Base-by-base conservation (phyloP, 2,113 vertebrate genomes). In the Periophthalmodon schlosseri region DNA sequence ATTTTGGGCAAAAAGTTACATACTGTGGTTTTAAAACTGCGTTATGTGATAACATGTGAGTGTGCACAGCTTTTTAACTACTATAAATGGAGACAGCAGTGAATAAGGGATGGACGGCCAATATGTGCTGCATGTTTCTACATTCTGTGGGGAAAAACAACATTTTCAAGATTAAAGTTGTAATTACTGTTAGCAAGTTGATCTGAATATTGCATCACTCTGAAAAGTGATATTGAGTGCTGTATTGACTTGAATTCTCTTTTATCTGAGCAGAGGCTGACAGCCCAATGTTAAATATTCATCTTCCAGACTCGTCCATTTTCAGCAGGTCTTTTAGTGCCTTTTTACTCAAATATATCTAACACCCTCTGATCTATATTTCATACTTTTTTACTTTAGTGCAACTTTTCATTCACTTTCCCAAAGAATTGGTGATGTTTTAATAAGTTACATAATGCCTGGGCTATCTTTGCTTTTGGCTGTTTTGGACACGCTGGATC, bases 201-300 rank as follows among this genome's bases (percentile, higher is more conserved):
- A 52, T 52, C 15, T 52, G 50, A 52, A 52, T 52, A 52, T 18
- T 52, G 50, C 50, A 52, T 52, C 50, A 52, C 18, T 52, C 6
- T 52, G 15, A 52, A 61, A 61, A 34, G 24, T 5, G 2, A 15
- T 63, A 15, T 16, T 63, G 60, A 34, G 24, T 15, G 24, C 3
- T 64, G 33, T 28, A 24, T 20, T 18, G 6, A 20, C 8, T 65
- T 44, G 7, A 39, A 39, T 11, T 65, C 63, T 65, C 63, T 65
- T 65, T 65, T 39, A 39, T 65, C 63, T 12, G 63, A 65, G 63
- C 63, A n/a, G 34, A 65, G n/a, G 33, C 63, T 65, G 63, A 65
- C 63, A 39, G 63, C 16, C 33, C 33, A 39, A 13, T 65, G 33
- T 44, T 65, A 65, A 65, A 65, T 65, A 65, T 65, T 65, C 34